Evolutionary conservation across 2,797 vertebrate species (phyloP), one percentile per base, ranked within the genome.

Genomic region (Champsocephalus esox): DNA sequence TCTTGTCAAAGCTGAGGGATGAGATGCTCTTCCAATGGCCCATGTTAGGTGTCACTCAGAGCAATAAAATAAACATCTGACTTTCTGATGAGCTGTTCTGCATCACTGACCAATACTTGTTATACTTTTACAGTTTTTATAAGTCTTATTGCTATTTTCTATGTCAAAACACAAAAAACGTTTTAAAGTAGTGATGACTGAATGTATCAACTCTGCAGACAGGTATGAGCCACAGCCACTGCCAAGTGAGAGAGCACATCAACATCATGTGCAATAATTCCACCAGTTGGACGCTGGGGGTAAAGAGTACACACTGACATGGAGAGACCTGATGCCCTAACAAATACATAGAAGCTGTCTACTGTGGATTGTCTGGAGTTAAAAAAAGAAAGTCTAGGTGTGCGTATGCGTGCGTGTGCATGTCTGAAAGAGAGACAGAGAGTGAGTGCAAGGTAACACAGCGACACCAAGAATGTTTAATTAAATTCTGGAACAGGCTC

Each of bases 391-490:
- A 59, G 38, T 66, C 21, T 34, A 28, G 21, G 65, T 66, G 64
- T 75, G 73, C 5, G 34, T 76, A 63, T 79, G 59, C 67, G 58
- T 79, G 84, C 56, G 21, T 84, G 77, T 86, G 83, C 84, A 86
- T 81, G 84, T 85, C 77, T 88, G 54, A 80, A 72, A 84, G 73
- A 63, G 50, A 79, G 72, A 82, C 62, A 60, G 77, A 66, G 78
- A 78, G 45, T 3, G 73, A 83, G 84, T 61, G 83, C 77, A 83
- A 85, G 82, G 82, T 84, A 87, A 85, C 85, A 83, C 85, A 84
- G 79, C 79, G 80, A 90, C 85, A 84, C 77, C 86, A 91, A 93
- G 92, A 93, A 92, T 93, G 87, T 94, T 93, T 94, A 93, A 94
- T 95, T 94, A 95, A 95, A 92, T 90, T 85, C 87, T 92, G 86